A percentile compares a stretch with the other conserved stretches of the same genome.
Conservation (phyloP, 2,113 vertebrate genomes). For the Lophochroa leadbeateri region DNA sequence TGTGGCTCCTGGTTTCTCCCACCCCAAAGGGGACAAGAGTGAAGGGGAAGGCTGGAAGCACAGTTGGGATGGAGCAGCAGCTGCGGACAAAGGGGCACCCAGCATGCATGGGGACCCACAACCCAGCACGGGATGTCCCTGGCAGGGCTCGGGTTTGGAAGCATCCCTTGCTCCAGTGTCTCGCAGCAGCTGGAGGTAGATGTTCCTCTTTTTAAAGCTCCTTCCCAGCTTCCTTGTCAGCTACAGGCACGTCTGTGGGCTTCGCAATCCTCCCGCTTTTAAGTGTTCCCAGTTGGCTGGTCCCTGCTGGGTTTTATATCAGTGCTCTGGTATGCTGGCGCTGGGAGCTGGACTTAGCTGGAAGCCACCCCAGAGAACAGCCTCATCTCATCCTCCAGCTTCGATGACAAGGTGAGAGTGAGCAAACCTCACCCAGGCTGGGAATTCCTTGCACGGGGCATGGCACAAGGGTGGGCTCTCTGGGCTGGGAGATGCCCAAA, state of each 20-base stretch:
- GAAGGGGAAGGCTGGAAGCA: not conserved
- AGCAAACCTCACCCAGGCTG: not conserved
- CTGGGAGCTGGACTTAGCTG: not conserved
- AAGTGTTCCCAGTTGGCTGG: not conserved
- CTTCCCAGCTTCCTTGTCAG: not conserved
- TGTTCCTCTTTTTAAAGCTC: not conserved
- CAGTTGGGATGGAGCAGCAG: not conserved
- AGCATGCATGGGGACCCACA: rapidly evolving
- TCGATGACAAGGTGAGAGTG: not conserved
- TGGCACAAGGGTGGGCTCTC: rapidly evolving
- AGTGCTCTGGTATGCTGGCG: not conserved
- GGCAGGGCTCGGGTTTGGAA: not conserved
- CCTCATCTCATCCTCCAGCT: not conserved
- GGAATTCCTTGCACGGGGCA: not conserved
- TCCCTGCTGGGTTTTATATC: not conserved
- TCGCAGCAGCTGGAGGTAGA: not conserved
- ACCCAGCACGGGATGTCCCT: not conserved
- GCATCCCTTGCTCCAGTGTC: not conserved
- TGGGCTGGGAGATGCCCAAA: not conserved
- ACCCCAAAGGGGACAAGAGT: rapidly evolving
- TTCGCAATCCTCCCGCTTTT: not conserved
- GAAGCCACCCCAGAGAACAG: not conserved
- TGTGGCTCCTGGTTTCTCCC: not conserved
- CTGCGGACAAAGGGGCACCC: not conserved
- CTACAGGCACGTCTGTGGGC: not conserved